phyloP scores from a whole-genome alignment of 2,888 invertebrate genomes.

The Branchinecta sandiegonensis region DNA sequence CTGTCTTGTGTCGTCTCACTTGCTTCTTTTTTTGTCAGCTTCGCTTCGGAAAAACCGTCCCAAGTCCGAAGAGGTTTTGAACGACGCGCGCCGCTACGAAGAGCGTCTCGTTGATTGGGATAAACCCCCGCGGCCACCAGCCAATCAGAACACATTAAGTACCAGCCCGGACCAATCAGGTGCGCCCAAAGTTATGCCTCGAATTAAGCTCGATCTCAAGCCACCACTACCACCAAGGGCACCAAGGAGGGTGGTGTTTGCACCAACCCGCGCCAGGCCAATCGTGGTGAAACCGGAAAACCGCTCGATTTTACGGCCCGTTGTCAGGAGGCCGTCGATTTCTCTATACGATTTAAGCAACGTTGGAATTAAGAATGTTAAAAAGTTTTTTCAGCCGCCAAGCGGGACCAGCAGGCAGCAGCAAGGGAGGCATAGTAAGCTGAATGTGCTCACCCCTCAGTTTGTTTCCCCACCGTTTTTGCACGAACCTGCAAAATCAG shows the following conservation, averaged over 20 bases:
- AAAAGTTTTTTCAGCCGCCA: too few species aligned
- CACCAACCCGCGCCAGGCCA: background rate
- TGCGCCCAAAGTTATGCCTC: slow-evolving; percentile 33
- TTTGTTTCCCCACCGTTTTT: too few species aligned
- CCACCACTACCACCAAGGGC: slow-evolving; percentile 18
- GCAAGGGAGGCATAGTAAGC: too few species aligned
- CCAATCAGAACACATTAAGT: slow-evolving; percentile 23
- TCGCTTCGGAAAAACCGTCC: slow-evolving; percentile 25
- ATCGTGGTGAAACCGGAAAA: too few species aligned
- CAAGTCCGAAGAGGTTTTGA: slow-evolving; percentile 24
- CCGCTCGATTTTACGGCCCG: background rate
- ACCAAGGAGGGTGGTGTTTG: slow-evolving; percentile 19
- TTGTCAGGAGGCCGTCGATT: background rate
- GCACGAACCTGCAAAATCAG: too few species aligned
- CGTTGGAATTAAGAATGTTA: background rate
- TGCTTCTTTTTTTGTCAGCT: slow-evolving; percentile 23
- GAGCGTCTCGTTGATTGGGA: slow-evolving; percentile 28
- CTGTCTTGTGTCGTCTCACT: slow-evolving; percentile 17
- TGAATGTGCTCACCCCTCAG: too few species aligned
- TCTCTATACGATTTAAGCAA: background rate
- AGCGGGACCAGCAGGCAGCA: too few species aligned
- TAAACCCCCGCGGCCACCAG: slow-evolving; percentile 26
- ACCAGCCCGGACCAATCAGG: background rate
- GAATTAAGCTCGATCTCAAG: slow-evolving; percentile 15
- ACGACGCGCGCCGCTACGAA: slow-evolving; percentile 26